Evolutionary conservation across 2,888 invertebrate species (phyloP), one percentile per base, ranked within the genome.

Genomic region (Synergus laeviventris): DNA sequence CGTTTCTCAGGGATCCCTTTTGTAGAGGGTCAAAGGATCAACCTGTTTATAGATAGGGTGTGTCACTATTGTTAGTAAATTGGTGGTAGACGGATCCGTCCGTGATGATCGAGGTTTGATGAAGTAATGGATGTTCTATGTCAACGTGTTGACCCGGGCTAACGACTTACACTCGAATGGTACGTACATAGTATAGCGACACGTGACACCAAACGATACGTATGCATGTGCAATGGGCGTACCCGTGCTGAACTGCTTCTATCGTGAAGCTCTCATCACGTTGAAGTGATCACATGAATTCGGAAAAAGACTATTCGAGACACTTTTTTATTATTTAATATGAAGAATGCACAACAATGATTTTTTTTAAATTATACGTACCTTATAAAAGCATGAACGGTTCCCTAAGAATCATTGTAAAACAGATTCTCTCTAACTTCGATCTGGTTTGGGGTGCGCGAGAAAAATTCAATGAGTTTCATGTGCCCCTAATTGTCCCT

Each of bases 71-170:
- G 78, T 80, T 73, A 73, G 81, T 78, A 78, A 78, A 79, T 81
- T 79, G 81, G 85, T 84, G 85, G 86, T 86, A 83, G 85, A 83
- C 83, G 82, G 84, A 86, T 86, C 86, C 83, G 84, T 86, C 86
- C 84, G 78, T 86, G 82, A 87, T 87, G 87, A 85, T 84, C 86
- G 79, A 80, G 83, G 87, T 89, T 89, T 89, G 89, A 89, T 87
- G 89, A 88, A 88, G 89, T 90, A 90, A 89, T 90, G 90, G 90
- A 90, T 88, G 82, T 89, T 88, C 89, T 84, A 85, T 89, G 90
- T 90, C 86, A 86, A 85, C 87, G 86, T 89, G 88, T 88, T 89
- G 88, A 89, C 87, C 85, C 79, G 79, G 42, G 76, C 78, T 64
- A 76, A 76, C 70, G 77, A 77, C 60, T 70, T 70, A 60, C 56